Base-by-base conservation (phyloP, 2,113 vertebrate species). In the Microtus pennsylvanicus region DNA sequence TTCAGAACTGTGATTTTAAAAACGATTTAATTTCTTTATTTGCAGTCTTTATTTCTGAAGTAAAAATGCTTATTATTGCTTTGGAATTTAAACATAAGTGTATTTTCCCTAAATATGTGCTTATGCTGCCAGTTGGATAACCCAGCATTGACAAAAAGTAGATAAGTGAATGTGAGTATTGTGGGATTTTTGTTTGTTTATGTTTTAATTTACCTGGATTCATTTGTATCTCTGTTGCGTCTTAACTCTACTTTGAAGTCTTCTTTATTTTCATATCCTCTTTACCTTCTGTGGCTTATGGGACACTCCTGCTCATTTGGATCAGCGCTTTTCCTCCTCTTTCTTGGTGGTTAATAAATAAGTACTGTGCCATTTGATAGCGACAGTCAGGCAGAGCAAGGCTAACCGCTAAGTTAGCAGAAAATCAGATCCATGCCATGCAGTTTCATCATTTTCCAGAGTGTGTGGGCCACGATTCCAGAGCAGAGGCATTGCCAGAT, bases 41-140 rank as follows among this genome's bases (percentile, higher is more conserved):
- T 33, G 42, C n/a, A 75, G 42, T 61, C 78, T 45, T 33, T 81
- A 55, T 58, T 87, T 17, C 45, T 61, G 12, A 45, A 74, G 42
- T 69, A 80, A 91, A 69, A 90, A 9, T 91, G 96, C 33, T 91
- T 9, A 35, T 77, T 61, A 65, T 87, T 61, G 93, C n/a, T 94
- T 80, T 72, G 76, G 76, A n/a, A 81, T 90, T 75, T 75, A 38
- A 33, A 19, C 42, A 24, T 87, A 67, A 47, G 19, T 94, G 3
- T 92, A 22, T 38, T 50, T 91, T 74, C 63, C 38, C 24, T 87
- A 47, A 89, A 89, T 76, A 81, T 61, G 17, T 45, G 30, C 47
- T 86, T 8, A 26, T 86, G 86, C 9, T 95, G 21, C 35, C 50
- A 82, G 0, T 33, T 69, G 38, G 47, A 7, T 65, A 89, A 52